Percentiles rank a stretch among this genome's conserved stretches.
Conservation (phyloP, 2,888 invertebrate genomes). For the Suillia variegata region DNA sequence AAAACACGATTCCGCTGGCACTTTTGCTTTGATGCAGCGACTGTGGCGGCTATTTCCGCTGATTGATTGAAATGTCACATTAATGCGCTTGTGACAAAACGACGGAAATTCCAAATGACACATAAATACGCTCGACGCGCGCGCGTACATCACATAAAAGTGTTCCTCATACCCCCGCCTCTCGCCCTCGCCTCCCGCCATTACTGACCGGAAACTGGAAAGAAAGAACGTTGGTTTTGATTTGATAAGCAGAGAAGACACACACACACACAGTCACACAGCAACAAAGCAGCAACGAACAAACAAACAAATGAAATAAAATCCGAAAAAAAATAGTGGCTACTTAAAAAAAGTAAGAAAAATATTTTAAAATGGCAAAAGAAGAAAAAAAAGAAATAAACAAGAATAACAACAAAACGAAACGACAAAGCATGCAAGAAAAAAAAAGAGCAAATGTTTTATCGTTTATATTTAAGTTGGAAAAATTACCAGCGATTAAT, state of each 20-base stretch:
- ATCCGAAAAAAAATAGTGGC: slow-evolving; percentile 49
- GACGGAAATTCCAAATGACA: slow-evolving; percentile 49
- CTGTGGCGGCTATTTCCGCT: slow-evolving; percentile 23
- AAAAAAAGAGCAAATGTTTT: slow-evolving; percentile 40
- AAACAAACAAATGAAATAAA: slow-evolving; percentile 36
- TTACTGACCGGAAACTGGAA: too few relatives aligned
- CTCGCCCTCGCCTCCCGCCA: background rate
- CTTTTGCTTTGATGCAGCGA: too few relatives aligned
- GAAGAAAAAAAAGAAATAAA: background rate
- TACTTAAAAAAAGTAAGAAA: slow-evolving; percentile 43
- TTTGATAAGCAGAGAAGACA: slow-evolving; percentile 54
- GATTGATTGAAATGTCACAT: slow-evolving; percentile 58
- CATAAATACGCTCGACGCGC: slow-evolving; percentile 36
- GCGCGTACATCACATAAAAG: slow-evolving; percentile 26
- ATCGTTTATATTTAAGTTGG: slow-evolving; percentile 55
- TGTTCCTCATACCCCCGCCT: background rate
- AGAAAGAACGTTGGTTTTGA: slow-evolving; percentile 48
- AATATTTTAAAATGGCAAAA: slow-evolving; percentile 12
- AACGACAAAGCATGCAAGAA: too few relatives aligned
- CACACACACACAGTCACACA: too few relatives aligned
- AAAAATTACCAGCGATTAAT: slow-evolving; percentile 57
- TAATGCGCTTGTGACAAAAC: slow-evolving; percentile 32
- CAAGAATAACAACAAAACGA: slow-evolving; percentile 17
- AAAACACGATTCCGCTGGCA: too few relatives aligned
- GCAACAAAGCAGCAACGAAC: too few relatives aligned